phyloP scores from a whole-genome alignment of 30 jellyfish, hydroid and myxozoan genomes.

The Mastigias papua region DNA sequence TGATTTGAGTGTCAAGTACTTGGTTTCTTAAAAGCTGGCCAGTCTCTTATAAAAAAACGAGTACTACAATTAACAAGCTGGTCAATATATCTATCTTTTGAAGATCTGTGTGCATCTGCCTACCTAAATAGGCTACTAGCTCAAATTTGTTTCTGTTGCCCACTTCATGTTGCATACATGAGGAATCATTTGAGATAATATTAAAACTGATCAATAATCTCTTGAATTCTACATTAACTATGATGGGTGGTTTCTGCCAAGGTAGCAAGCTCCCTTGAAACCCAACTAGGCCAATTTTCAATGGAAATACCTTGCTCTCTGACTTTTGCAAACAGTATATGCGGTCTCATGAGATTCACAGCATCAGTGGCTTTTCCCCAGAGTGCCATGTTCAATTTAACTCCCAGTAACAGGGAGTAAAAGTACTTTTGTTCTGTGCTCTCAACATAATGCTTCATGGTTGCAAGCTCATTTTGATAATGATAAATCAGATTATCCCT shows the following conservation, averaged over 20 bases:
- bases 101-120: too few species aligned
- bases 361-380: slow-evolving; percentile 75
- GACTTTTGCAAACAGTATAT: slow-evolving; percentile 61
- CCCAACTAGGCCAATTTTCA: slow-evolving; percentile 92
- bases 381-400: slow-evolving; percentile 82
- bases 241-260: not conserved
- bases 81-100: too few species aligned
- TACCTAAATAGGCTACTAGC: too few species aligned
- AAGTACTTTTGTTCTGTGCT: slow-evolving; percentile 82
- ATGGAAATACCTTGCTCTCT: slow-evolving; percentile 76
- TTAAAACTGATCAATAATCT: too few species aligned
- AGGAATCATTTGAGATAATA: too few species aligned
- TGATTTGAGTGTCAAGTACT: too few species aligned
- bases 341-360: slow-evolving; percentile 72
- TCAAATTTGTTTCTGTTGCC: too few species aligned
- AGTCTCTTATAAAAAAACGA: too few species aligned
- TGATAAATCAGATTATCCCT: slow-evolving; percentile 67
- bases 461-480: slow-evolving; percentile 58
- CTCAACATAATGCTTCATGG: slow-evolving; percentile 24
- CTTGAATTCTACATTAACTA: too few species aligned
- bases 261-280: slow-evolving; percentile 81
- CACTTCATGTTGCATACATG: too few species aligned
- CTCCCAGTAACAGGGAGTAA: slow-evolving; percentile 87
- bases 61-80: too few species aligned
- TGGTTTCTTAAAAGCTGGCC: too few species aligned